phyloP scores from a whole-genome alignment of 2,888 invertebrate genomes.

The Oscheius onirici region DNA sequence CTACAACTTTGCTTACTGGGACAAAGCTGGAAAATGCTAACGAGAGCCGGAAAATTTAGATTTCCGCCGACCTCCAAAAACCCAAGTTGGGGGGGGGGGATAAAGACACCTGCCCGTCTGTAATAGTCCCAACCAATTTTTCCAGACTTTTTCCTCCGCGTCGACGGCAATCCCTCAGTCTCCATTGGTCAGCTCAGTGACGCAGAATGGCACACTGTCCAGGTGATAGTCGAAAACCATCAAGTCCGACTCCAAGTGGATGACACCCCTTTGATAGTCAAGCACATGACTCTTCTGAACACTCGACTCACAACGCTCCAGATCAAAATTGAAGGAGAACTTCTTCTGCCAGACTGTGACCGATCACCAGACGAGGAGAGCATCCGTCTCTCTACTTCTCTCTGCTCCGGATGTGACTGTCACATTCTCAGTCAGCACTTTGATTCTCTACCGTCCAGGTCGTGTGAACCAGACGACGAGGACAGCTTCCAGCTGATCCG shows the following conservation, averaged over 20 bases:
- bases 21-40: no score
- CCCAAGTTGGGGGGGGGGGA: no score
- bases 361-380: neutral
- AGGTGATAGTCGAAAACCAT: conserved; percentile 13
- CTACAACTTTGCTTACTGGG: no score
- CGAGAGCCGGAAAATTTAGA: no score
- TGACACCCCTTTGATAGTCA: neutral
- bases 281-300: conserved; percentile 10
- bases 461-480: conserved; percentile 22
- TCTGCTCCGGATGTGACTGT: conserved; percentile 31
- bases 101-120: no score
- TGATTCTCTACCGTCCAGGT: conserved; percentile 22
- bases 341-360: conserved; percentile 2
- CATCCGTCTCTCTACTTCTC: neutral
- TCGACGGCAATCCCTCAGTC: conserved; percentile 32
- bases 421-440: conserved; percentile 22
- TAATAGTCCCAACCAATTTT: no score
- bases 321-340: conserved; percentile 23
- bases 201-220: conserved; percentile 48
- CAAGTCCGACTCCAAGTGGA: conserved; percentile 19
- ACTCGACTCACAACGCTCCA: conserved; percentile 10
- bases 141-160: conserved; percentile 45
- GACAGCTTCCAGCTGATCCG: conserved; percentile 38
- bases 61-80: no score
- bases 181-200: conserved; percentile 46